A percentile compares a stretch with the other conserved stretches of the same genome.
Evolutionary conservation across 2,113 vertebrate genomes (phyloP).

Genomic region (Gasterosteus nipponicus): DNA sequence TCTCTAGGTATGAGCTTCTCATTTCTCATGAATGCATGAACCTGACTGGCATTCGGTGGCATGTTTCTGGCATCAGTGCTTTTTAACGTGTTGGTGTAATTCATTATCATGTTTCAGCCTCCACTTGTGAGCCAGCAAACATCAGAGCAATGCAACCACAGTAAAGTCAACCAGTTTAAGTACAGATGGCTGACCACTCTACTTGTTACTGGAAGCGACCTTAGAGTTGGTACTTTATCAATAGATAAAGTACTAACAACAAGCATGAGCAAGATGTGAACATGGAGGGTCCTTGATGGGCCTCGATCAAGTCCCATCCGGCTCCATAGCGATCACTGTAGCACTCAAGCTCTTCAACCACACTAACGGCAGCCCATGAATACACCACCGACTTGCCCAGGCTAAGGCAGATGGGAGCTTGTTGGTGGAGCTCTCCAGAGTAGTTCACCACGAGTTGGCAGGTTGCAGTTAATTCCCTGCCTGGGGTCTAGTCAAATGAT

Average conservation of each 20-base stretch:
- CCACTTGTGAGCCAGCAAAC: neutral
- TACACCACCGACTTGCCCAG: too few species aligned
- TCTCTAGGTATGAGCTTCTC: conserved; percentile 88
- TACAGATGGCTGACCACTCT: neutral
- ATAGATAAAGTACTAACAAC: neutral
- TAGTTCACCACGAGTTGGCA: too few species aligned
- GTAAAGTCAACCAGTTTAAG: neutral
- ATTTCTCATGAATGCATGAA: neutral
- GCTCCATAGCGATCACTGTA: too few species aligned
- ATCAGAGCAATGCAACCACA: too few species aligned
- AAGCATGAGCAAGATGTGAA: neutral
- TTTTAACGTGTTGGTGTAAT: neutral
- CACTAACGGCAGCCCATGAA: too few species aligned
- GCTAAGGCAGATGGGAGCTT: too few species aligned
- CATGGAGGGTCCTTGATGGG: too few species aligned
- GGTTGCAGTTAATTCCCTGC: too few species aligned
- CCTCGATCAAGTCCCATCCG: too few species aligned
- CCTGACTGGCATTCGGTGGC: neutral
- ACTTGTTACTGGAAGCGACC: neutral
- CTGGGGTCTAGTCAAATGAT: too few species aligned
- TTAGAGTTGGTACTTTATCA: neutral
- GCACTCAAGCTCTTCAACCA: too few species aligned
- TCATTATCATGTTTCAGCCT: neutral
- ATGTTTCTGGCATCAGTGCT: neutral
- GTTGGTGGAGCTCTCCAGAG: too few species aligned